These are phyloP conservation scores for Acronicta leporina DNA, from an alignment of 2,888 invertebrate genomes.

Conservation along the genomic window DNA sequence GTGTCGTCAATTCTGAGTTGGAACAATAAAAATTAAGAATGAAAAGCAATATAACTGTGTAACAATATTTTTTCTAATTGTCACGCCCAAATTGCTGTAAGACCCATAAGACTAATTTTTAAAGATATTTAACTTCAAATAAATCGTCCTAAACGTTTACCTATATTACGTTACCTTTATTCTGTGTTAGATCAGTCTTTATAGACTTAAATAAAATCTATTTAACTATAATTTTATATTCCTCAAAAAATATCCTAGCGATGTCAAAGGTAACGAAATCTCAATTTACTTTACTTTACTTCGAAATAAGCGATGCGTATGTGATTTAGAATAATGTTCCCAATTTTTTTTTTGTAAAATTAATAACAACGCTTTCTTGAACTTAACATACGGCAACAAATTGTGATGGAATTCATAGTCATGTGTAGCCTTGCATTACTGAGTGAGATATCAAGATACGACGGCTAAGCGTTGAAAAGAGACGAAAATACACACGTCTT, in stretches of 20 bases:
- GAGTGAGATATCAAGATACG: conserved; percentile 7
- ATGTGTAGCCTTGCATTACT: background rate
- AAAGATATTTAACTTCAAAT: conserved; percentile 26
- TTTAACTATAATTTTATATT: background rate
- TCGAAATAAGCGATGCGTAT: conserved; percentile 1
- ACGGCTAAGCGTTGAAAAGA: conserved; percentile 8
- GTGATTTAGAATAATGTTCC: conserved; percentile 27
- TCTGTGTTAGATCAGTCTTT: conserved; percentile 19
- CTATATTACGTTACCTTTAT: conserved; percentile 25
- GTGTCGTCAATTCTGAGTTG: background rate
- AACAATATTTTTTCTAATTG: conserved; percentile 24
- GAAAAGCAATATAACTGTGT: conserved; percentile 34
- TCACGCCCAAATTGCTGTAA: conserved; percentile 24
- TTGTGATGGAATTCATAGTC: background rate
- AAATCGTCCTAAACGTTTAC: conserved; percentile 17
- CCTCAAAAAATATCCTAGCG: background rate
- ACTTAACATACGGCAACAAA: background rate
- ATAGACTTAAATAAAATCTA: conserved; percentile 9
- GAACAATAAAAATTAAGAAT: conserved; percentile 2
- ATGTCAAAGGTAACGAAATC: conserved; percentile 1
- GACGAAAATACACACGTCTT: background rate
- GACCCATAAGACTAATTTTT: conserved; percentile 40
- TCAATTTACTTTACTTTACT: background rate
- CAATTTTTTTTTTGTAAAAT: conserved; percentile 4
- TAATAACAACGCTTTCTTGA: background rate